Conservation (phyloP, 2,113 vertebrate genomes). For the Daboia siamensis region DNA sequence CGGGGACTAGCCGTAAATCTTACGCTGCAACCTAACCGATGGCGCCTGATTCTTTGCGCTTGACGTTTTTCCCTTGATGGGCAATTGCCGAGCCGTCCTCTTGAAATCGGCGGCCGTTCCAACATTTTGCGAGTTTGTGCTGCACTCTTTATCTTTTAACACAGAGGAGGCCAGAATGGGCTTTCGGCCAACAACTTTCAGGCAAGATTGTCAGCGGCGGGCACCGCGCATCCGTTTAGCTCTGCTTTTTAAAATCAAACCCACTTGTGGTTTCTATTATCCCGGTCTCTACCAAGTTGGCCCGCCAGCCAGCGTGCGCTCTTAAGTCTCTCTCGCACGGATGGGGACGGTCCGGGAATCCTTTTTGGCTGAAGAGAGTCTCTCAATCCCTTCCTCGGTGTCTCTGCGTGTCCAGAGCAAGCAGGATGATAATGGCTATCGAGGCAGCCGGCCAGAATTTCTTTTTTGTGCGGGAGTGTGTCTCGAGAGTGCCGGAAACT, state of each 20-base stretch:
- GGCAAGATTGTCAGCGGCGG: not conserved
- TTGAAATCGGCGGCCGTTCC: not conserved
- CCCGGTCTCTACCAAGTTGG: not conserved
- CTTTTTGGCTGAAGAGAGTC: not conserved
- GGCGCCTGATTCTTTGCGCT: not conserved
- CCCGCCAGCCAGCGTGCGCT: not conserved
- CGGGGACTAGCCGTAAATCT: not conserved
- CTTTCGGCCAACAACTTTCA: not conserved
- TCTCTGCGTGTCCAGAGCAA: not conserved
- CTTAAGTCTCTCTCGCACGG: not conserved
- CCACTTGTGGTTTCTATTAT: not conserved
- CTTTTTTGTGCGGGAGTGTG: not conserved
- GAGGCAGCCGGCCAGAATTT: constrained; percentile 13
- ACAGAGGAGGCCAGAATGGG: not conserved
- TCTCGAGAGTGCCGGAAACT: constrained; percentile 3
- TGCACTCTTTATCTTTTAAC: not conserved
- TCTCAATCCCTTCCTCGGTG: not conserved
- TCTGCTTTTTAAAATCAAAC: constrained; percentile 6
- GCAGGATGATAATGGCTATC: constrained; percentile 1
- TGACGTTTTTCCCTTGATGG: not conserved
- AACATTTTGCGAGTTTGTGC: not conserved
- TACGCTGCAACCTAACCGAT: too few relatives aligned
- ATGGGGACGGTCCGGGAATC: not conserved
- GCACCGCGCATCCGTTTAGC: not conserved
- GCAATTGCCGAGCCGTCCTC: not conserved